phyloP scores from a whole-genome alignment of 2,797 vertebrate genomes.

The Rhinoraja longicauda region DNA sequence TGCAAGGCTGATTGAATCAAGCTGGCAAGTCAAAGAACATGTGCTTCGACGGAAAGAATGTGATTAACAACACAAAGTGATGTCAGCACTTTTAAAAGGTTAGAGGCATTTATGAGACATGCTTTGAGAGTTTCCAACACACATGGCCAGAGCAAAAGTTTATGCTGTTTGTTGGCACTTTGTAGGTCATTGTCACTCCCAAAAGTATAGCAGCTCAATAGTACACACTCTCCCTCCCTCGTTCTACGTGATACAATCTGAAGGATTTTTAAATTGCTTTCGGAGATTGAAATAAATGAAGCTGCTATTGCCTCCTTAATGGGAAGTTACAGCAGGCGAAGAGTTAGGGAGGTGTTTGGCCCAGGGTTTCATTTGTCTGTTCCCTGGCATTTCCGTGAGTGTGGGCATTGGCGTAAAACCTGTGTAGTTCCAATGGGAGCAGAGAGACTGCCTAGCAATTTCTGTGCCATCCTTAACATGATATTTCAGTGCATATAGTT shows the following conservation, averaged over 20 bases:
- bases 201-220: not conserved
- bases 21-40: constrained; percentile 34
- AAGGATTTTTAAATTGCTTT: not conserved
- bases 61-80: constrained; percentile 36
- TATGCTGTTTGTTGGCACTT: not conserved
- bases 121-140: constrained; percentile 19
- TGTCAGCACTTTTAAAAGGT: constrained; percentile 38
- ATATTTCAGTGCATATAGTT: not conserved
- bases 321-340: not conserved
- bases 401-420: not conserved
- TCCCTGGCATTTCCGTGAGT: not conserved
- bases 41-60: constrained; percentile 37
- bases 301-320: not conserved
- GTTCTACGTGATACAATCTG: not conserved
- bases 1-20: constrained; percentile 35
- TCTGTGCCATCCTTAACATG: not conserved
- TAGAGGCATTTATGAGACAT: constrained; percentile 26
- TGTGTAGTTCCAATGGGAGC: not conserved
- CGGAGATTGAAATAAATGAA: not conserved
- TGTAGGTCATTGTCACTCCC: not conserved
- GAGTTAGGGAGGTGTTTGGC: no score
- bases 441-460: not conserved
- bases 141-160: not conserved
- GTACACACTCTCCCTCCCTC: not conserved
- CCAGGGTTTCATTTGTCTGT: not conserved